Conservation (phyloP, 2,113 vertebrate genomes). For the Psittacus erithacus region DNA sequence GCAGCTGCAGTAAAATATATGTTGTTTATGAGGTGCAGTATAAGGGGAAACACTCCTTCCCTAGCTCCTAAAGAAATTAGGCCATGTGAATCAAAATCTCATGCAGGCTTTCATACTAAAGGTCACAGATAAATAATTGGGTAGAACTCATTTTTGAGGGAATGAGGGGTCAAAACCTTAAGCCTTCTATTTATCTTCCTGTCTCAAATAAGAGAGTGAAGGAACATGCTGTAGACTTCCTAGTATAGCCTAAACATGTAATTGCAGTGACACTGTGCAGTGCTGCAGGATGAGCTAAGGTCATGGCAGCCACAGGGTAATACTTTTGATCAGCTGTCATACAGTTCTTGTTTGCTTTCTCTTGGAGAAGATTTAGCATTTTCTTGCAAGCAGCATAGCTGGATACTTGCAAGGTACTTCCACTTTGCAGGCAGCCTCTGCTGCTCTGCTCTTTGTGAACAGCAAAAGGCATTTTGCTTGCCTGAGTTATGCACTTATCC, state of each 20-base stretch:
- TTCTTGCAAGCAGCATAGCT: background rate
- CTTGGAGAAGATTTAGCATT: background rate
- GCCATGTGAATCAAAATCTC: background rate
- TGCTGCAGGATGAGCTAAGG: background rate
- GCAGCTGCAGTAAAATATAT: background rate
- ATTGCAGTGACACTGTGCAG: background rate
- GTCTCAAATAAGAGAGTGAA: background rate
- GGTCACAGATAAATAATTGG: background rate
- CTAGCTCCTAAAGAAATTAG: background rate
- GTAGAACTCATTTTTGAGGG: background rate
- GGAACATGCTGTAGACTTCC: background rate
- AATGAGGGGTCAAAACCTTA: background rate
- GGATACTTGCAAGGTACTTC: background rate
- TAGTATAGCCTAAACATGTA: background rate
- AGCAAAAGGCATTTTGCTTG: background rate
- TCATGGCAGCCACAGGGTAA: background rate
- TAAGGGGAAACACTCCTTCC: background rate
- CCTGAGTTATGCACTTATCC: background rate
- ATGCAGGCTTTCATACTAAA: background rate
- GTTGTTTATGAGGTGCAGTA: background rate
- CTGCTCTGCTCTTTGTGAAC: background rate
- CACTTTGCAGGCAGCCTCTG: background rate
- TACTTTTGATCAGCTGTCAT: background rate
- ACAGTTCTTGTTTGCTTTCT: background rate
- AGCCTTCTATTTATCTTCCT: background rate